phyloP scores from a whole-genome alignment of 1,140 invertebrate species.

The Coptotermes formosanus region DNA sequence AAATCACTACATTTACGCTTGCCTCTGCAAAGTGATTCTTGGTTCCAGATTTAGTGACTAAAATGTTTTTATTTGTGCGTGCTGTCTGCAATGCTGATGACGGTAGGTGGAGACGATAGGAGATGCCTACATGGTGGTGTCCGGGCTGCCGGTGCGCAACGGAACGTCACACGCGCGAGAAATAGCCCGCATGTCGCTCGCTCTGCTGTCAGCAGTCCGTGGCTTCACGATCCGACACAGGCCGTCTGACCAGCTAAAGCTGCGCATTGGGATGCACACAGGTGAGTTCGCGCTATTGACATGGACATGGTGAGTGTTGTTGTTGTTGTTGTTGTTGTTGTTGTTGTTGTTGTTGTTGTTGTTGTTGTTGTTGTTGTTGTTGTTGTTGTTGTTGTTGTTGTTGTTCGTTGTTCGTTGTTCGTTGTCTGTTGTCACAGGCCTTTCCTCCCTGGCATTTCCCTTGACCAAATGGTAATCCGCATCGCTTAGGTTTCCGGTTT shows the following conservation, averaged over 20 bases:
- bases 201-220: slow-evolving; percentile 79
- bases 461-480: too few relatives aligned
- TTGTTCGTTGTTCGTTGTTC: too few relatives aligned
- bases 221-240: slow-evolving; percentile 89
- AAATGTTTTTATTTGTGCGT: too few relatives aligned
- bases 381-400: too few relatives aligned
- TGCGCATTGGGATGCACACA: slow-evolving; percentile 94
- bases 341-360: neutral
- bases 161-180: slow-evolving; percentile 84
- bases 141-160: slow-evolving; percentile 85
- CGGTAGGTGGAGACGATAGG: slow-evolving; percentile 92
- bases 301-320: neutral
- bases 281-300: slow-evolving; percentile 52
- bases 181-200: slow-evolving; percentile 88
- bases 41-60: too few relatives aligned
- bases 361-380: neutral
- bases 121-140: slow-evolving; percentile 95
- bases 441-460: too few relatives aligned
- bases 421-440: too few relatives aligned
- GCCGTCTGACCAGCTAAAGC: slow-evolving; percentile 81
- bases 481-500: too few relatives aligned
- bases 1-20: too few relatives aligned
- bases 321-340: neutral
- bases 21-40: too few relatives aligned
- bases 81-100: slow-evolving; percentile 29